These are phyloP conservation scores for Tetropium fuscum DNA, from an alignment of 2,888 invertebrate species.

Conservation along the genomic window DNA sequence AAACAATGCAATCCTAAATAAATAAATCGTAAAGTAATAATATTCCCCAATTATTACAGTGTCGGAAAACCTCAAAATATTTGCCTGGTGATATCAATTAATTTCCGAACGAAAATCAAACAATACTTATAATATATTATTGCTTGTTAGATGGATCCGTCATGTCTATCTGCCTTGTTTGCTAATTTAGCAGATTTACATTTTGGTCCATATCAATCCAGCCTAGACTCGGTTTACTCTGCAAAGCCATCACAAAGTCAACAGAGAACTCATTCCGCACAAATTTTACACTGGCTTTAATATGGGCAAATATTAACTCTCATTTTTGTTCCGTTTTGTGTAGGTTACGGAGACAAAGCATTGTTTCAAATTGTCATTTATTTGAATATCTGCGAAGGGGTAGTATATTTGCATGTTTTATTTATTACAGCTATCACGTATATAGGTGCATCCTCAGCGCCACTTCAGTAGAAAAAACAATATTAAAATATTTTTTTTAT, in stretches of 20 bases:
- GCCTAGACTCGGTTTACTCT: conserved; percentile 42
- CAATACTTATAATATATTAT: neutral
- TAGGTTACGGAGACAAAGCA: neutral
- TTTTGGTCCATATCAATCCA: conserved; percentile 49
- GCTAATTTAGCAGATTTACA: conserved; percentile 53
- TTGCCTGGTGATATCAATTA: no score
- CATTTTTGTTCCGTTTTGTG: conserved; percentile 21
- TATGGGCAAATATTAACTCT: conserved; percentile 20
- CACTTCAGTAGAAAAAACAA: no score
- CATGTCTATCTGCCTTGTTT: conserved; percentile 51
- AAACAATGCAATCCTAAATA: no score
- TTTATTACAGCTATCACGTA: no score
- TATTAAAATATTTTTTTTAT: no score
- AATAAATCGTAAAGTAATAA: no score
- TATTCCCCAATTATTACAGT: no score
- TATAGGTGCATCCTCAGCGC: no score
- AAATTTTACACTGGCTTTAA: conserved; percentile 31
- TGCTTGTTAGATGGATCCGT: conserved; percentile 26
- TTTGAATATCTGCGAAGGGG: no score
- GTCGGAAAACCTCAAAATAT: no score
- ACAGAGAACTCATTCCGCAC: conserved; percentile 43
- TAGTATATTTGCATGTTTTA: no score
- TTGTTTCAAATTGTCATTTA: conserved; percentile 11
- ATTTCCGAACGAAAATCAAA: conserved; percentile 23
- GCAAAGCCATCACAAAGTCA: conserved; percentile 42